Conservation (phyloP, 1,140 invertebrate species). For the Danaus melanippus region DNA sequence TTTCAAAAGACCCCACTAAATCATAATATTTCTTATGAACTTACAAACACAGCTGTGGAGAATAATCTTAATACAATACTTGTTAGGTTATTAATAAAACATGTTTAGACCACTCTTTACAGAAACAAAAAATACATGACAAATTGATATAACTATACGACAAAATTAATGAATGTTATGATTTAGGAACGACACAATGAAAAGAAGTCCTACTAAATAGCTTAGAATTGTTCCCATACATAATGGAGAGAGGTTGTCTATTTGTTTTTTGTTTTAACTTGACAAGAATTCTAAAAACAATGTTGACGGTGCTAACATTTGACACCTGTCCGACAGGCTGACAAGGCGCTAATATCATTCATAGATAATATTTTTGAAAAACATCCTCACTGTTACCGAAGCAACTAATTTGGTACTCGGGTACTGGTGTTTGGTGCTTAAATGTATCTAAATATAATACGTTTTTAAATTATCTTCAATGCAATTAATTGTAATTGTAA, state of each 20-base stretch:
- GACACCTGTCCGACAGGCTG: constrained; percentile 24
- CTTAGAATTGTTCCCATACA: constrained; percentile 26
- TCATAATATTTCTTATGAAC: constrained; percentile 3
- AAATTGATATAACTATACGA: too few relatives aligned
- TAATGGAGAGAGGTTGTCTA: constrained; percentile 17
- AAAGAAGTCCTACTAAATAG: not conserved
- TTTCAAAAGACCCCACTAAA: not conserved
- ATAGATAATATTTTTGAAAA: constrained; percentile 14
- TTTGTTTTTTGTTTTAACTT: constrained; percentile 32
- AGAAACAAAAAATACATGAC: too few relatives aligned
- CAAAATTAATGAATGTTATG: too few relatives aligned
- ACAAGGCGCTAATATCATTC: constrained; percentile 13
- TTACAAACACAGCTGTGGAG: constrained; percentile 9
- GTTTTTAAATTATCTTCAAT: too few relatives aligned
- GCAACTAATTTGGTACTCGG: too few relatives aligned
- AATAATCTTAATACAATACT: not conserved
- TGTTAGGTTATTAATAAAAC: too few relatives aligned
- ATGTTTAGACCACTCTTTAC: too few relatives aligned
- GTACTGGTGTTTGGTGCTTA: too few relatives aligned
- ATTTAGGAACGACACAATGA: too few relatives aligned
- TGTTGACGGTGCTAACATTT: constrained; percentile 46
- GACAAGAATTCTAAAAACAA: constrained; percentile 36
- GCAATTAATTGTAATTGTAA: too few relatives aligned
- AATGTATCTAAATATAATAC: too few relatives aligned
- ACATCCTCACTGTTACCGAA: not conserved